Evolutionary conservation across 2,113 vertebrate species (phyloP).

Genomic region (Regulus satrapa): DNA sequence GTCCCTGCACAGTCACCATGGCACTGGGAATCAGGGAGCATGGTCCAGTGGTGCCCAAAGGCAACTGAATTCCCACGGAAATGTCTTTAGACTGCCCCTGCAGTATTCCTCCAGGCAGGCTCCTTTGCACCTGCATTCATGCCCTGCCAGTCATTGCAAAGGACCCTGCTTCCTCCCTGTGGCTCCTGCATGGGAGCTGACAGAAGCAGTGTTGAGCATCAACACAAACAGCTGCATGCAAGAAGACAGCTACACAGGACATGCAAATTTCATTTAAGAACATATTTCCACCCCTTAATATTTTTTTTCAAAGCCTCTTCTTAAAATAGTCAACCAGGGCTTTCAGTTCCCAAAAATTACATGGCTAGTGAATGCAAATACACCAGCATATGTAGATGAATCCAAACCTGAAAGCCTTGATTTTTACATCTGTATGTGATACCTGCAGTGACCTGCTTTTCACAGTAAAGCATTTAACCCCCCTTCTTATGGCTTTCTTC

Average conservation of each 20-base stretch:
- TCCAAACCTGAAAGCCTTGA: neutral
- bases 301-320: neutral
- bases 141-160: neutral
- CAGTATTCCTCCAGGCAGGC: neutral
- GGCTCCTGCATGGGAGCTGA: neutral
- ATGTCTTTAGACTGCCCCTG: neutral
- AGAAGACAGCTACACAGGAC: neutral
- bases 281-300: neutral
- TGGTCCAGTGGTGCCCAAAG: neutral
- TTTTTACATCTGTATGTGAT: neutral
- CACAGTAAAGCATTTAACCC: neutral
- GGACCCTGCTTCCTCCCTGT: neutral
- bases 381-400: neutral
- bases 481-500: neutral
- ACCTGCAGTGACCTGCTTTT: neutral
- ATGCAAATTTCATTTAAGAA: neutral
- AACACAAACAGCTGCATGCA: neutral
- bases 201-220: neutral
- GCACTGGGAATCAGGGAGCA: fast-evolving
- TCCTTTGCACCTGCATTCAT: neutral
- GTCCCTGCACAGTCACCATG: neutral
- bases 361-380: neutral
- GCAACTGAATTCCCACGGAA: neutral
- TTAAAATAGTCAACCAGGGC: neutral
- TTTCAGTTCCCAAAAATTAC: neutral